Evolutionary conservation across 2,888 invertebrate species (phyloP), one percentile per base, ranked within the genome.

Genomic region (Diadegma fenestrale): DNA sequence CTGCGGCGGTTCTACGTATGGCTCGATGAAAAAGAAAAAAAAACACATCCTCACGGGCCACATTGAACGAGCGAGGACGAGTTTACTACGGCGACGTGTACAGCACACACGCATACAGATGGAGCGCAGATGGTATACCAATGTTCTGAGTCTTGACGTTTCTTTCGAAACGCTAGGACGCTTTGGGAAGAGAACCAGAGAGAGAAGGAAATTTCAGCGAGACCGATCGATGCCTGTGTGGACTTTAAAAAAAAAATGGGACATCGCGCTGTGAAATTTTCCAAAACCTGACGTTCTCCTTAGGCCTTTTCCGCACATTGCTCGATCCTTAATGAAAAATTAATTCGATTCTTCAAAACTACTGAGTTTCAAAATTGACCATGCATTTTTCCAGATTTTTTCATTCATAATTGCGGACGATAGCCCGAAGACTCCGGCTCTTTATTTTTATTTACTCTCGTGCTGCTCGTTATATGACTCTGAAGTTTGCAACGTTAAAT

Each of bases 61-160:
- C 78, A 69, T 61, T 69, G 69, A 79, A 54, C 51, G n/a, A 69
- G 37, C 37, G 37, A 37, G 48, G 71, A 79, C 79, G 71, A 79
- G 79, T 72, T 71, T 71, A 48, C 64, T 26, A 54, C 19, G 30
- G n/a, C 63, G 17, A 63, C 33, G 43, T 19, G 43, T 19, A 30
- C 51, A n/a, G 1, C 22, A 43, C 54, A 54, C 63, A 66, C 63
- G 48, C 73, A 58, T 33, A 66, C 72, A 66, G 54, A 73, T 73
- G 51, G 43, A 80, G 66, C 73, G 80, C 80, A 80, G 80, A 80
- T 80, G 79, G 79, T 63, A 4, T 71, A 30, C 71, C 61, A 63
- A 76, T 48, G 63, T 76, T 64, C 33, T 41, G 22, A 58, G 51
- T 71, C 63, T 72, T 51, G 63, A 64, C 48, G 64, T 80, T 54